Conservation (phyloP, 2,888 invertebrate species). For the Drosophila suboccidentalis region DNA sequence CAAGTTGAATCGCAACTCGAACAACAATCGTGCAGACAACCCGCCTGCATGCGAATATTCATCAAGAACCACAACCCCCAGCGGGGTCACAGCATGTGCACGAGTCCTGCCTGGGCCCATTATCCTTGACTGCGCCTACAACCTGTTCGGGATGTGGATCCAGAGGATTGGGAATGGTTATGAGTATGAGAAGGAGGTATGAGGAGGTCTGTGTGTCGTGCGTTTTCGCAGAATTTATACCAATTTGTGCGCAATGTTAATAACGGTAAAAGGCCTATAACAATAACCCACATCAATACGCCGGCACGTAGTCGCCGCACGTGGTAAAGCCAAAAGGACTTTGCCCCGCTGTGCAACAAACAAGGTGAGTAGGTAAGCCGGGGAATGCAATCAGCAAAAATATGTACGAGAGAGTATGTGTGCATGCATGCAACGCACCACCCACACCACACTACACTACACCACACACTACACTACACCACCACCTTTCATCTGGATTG, state of each 20-base stretch:
- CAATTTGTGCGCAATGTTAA: constrained; percentile 77
- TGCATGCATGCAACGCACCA: constrained; percentile 34
- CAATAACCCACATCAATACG: constrained; percentile 79
- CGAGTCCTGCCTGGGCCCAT: constrained; percentile 40
- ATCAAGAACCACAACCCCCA: constrained; percentile 33
- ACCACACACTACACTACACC: constrained; percentile 20
- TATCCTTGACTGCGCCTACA: constrained; percentile 55
- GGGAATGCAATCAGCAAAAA: constrained; percentile 78
- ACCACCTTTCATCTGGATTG: constrained; percentile 6
- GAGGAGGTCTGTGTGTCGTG: constrained; percentile 42
- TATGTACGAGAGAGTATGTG: constrained; percentile 52
- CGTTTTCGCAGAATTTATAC: constrained; percentile 78
- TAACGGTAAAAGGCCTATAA: constrained; percentile 78
- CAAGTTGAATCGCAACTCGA: constrained; percentile 30
- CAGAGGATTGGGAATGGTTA: neutral
- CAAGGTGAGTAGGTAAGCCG: constrained; percentile 75
- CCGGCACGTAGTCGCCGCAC: constrained; percentile 75
- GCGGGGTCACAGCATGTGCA: constrained; percentile 23
- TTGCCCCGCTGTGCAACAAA: constrained; percentile 75
- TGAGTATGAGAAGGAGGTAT: neutral
- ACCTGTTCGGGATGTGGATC: constrained; percentile 40
- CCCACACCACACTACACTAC: constrained; percentile 25
- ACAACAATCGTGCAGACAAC: constrained; percentile 45
- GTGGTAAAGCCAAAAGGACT: constrained; percentile 61
- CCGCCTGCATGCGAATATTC: constrained; percentile 25